Percentiles rank a stretch among this genome's conserved stretches.
Evolutionary conservation across 2,888 invertebrate genomes (phyloP).

Genomic region (Cylindroiulus punctatus): DNA sequence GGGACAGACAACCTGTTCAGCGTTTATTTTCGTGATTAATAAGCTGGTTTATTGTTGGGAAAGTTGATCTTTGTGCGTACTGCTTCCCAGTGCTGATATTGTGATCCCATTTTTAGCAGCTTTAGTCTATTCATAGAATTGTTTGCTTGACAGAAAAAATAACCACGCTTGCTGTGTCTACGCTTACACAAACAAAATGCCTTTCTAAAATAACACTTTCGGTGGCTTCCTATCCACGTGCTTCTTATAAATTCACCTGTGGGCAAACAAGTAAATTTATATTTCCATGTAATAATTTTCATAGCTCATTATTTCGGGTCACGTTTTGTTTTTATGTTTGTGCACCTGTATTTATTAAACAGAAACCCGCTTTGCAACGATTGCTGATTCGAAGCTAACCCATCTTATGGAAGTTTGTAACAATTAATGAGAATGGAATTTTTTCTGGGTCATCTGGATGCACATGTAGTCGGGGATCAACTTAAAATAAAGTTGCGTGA

Average conservation of each 20-base stretch:
- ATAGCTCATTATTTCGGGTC: no score
- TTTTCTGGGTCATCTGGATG: no score
- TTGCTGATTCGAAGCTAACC: no score
- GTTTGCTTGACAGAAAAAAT: conserved; percentile 9
- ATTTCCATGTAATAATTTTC: no score
- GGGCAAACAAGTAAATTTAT: no score
- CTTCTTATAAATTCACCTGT: not conserved
- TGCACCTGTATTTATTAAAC: no score
- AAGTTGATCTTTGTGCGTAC: not conserved
- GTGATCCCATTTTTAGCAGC: not conserved
- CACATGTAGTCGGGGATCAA: no score
- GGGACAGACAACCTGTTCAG: not conserved
- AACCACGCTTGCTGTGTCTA: not conserved
- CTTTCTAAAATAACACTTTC: conserved; percentile 5
- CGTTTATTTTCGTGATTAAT: conserved; percentile 5
- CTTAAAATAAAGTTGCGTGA: no score
- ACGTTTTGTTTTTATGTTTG: no score
- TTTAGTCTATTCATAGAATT: conserved; percentile 9
- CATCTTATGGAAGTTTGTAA: no score
- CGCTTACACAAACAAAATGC: not conserved
- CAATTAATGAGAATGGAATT: no score
- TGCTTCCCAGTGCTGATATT: not conserved
- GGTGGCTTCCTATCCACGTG: not conserved
- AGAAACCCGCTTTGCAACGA: no score
- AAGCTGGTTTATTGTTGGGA: not conserved